Conservation (phyloP, 2,888 invertebrate species). For the Eugnorisma glareosa region DNA sequence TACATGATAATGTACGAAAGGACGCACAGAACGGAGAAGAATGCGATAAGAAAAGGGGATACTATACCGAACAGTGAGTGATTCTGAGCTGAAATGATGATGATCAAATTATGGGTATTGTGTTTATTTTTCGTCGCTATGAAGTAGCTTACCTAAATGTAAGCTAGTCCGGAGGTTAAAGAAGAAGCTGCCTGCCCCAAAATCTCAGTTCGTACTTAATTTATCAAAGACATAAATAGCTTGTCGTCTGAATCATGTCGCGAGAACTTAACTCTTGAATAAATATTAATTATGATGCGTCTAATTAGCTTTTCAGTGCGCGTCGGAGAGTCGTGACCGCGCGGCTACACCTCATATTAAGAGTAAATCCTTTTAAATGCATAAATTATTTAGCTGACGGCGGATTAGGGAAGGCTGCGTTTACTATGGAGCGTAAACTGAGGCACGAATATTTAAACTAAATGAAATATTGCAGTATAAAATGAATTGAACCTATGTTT, state of each 20-base stretch:
- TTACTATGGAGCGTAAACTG: constrained; percentile 72
- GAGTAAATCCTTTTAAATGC: constrained; percentile 90
- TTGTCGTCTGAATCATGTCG: constrained; percentile 24
- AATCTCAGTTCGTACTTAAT: background rate
- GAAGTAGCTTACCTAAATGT: too few relatives aligned
- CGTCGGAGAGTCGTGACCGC: constrained; percentile 86
- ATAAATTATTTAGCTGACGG: constrained; percentile 88
- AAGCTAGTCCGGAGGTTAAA: background rate
- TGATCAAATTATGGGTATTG: too few relatives aligned
- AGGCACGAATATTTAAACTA: background rate
- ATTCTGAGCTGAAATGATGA: too few relatives aligned
- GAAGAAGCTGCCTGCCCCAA: too few relatives aligned
- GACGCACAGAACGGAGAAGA: too few relatives aligned
- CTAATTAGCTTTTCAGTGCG: constrained; percentile 84
- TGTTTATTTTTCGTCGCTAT: background rate
- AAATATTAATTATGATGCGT: constrained; percentile 73
- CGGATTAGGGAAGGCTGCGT: constrained; percentile 77
- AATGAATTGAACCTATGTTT: background rate
- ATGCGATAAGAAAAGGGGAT: too few relatives aligned
- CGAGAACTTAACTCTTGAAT: constrained; percentile 36
- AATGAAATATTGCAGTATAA: background rate
- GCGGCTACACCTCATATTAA: constrained; percentile 88
- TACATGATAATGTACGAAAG: too few relatives aligned
- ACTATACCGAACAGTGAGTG: too few relatives aligned
- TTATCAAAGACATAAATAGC: background rate